These are phyloP conservation scores for Automeris io DNA, from an alignment of 2,888 invertebrate species.

Conservation along the genomic window DNA sequence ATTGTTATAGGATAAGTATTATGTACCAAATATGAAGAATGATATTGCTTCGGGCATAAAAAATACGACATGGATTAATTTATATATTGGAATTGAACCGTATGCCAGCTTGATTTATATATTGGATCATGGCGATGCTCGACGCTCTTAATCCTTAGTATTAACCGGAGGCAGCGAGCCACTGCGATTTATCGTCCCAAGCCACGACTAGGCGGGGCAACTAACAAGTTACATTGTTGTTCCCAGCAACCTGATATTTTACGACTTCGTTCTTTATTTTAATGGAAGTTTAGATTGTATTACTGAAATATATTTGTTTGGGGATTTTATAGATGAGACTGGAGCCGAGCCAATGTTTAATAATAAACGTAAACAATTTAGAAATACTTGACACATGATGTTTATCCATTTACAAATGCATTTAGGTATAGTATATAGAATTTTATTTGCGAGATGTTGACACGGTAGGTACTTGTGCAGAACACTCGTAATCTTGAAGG, in stretches of 20 bases:
- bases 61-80: slow-evolving; percentile 34
- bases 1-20: no score
- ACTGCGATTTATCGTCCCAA: slow-evolving; percentile 47
- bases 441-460: slow-evolving; percentile 44
- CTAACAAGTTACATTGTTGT: slow-evolving; percentile 43
- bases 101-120: slow-evolving; percentile 44
- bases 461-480: slow-evolving; percentile 22
- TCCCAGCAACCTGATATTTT: slow-evolving; percentile 38
- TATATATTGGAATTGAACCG: slow-evolving; percentile 24
- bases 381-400: neutral
- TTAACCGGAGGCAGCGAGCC: slow-evolving; percentile 49
- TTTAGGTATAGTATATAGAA: slow-evolving; percentile 33
- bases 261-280: slow-evolving; percentile 13
- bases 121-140: slow-evolving; percentile 43
- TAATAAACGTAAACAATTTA: slow-evolving; percentile 1
- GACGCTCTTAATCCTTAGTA: slow-evolving; percentile 52
- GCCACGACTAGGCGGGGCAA: slow-evolving; percentile 39
- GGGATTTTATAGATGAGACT: slow-evolving; percentile 1
- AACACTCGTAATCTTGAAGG: slow-evolving; percentile 48
- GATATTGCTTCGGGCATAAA: no score
- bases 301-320: slow-evolving; percentile 15
- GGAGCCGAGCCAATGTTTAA: neutral
- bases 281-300: slow-evolving; percentile 10
- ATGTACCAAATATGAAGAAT: no score
- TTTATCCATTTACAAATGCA: slow-evolving; percentile 15